Evolutionary conservation across 2,797 vertebrate species (phyloP).

Genomic region (Coranthus polyacanthus): DNA sequence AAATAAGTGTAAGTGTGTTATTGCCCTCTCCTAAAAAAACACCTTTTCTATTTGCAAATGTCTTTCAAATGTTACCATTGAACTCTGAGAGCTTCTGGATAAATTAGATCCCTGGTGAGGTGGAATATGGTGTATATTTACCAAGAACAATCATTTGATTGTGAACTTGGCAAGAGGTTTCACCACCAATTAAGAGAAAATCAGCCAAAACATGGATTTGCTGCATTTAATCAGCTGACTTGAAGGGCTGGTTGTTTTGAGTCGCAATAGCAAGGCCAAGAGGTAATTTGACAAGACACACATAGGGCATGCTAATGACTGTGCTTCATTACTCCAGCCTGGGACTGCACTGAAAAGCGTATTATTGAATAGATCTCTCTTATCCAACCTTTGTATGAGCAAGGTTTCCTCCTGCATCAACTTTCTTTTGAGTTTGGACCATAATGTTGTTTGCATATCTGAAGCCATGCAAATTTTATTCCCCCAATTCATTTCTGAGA

Average conservation of each 20-base stretch:
- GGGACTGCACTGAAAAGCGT: slow-evolving; percentile 47
- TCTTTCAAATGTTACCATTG: slow-evolving; percentile 44
- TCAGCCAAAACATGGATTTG: slow-evolving; percentile 46
- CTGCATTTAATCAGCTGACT: slow-evolving; percentile 75
- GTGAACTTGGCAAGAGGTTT: slow-evolving; percentile 59
- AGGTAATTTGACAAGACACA: slow-evolving; percentile 76
- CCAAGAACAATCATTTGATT: slow-evolving; percentile 45
- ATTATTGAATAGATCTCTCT: slow-evolving; percentile 58
- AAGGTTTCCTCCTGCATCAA: slow-evolving; percentile 27
- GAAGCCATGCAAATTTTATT: slow-evolving; percentile 55
- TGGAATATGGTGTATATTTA: slow-evolving; percentile 35
- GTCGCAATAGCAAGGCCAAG: slow-evolving; percentile 60
- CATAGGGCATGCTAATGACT: slow-evolving; percentile 76
- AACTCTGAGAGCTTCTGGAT: slow-evolving; percentile 32
- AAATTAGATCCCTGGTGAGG: slow-evolving; percentile 50
- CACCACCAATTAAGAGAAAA: slow-evolving; percentile 65
- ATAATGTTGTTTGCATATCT: slow-evolving; percentile 54
- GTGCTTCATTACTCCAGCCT: slow-evolving; percentile 65
- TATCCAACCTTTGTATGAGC: slow-evolving; percentile 40
- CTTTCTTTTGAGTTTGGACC: slow-evolving; percentile 35
- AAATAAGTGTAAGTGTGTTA: slow-evolving; percentile 43
- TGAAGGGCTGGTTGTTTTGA: slow-evolving; percentile 70
- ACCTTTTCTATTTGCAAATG: slow-evolving; percentile 33
- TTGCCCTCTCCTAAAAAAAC: slow-evolving; percentile 22
- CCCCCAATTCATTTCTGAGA: slow-evolving; percentile 46